Percentiles rank a stretch among this genome's conserved stretches.
Evolutionary conservation across 2,888 invertebrate species (phyloP).

Genomic region (Drosophila mimica): DNA sequence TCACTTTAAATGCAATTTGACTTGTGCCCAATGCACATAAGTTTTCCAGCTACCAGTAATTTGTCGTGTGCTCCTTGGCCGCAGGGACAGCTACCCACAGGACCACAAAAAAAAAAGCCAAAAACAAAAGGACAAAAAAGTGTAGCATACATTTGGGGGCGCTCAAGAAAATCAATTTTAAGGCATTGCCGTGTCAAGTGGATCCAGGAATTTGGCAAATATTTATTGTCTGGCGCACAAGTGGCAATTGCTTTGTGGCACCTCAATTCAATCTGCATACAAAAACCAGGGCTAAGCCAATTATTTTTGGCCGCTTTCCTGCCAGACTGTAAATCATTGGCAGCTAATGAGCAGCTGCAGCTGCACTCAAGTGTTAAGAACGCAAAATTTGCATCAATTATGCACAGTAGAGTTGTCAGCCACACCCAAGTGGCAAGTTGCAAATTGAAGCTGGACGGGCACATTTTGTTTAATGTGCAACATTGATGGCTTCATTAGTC

Average conservation of each 20-base stretch:
- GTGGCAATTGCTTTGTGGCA: conserved; percentile 31
- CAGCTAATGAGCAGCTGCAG: conserved; percentile 47
- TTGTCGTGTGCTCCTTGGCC: conserved; percentile 69
- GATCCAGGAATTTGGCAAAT: conserved; percentile 25
- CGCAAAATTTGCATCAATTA: conserved; percentile 64
- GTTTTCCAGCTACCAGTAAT: conserved; percentile 68
- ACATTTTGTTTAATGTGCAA: conserved; percentile 33
- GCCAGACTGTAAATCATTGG: conserved; percentile 7
- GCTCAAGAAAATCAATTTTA: conserved; percentile 70
- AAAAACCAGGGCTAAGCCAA: conserved; percentile 46
- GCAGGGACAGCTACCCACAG: not conserved
- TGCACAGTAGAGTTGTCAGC: conserved; percentile 17
- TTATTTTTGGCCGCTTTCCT: conserved; percentile 21
- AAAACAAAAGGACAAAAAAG: conserved; percentile 14
- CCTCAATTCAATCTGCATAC: conserved; percentile 69
- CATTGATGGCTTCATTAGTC: conserved; percentile 67
- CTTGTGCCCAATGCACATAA: conserved; percentile 78
- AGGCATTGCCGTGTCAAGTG: conserved; percentile 39
- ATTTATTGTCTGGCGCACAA: conserved; percentile 55
- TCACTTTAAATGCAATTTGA: conserved; percentile 78
- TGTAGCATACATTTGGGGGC: conserved; percentile 63
- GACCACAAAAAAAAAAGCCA: not conserved
- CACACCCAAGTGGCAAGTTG: not conserved
- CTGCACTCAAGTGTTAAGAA: conserved; percentile 57
- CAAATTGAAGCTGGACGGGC: not conserved